phyloP scores from a whole-genome alignment of 2,113 vertebrate species.

The Heptranchias perlo region DNA sequence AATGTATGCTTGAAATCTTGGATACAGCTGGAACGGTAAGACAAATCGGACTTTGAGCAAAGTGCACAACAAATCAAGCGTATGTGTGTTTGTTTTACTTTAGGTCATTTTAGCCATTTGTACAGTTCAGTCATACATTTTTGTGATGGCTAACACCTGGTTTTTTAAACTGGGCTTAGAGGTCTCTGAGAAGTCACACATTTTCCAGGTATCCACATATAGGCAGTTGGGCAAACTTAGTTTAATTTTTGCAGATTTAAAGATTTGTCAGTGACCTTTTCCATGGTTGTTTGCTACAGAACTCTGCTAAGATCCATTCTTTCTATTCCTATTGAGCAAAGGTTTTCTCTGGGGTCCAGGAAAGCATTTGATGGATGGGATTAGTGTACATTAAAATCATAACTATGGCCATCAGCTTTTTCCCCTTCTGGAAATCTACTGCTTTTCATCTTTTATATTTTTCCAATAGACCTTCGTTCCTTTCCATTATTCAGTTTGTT shows the following conservation, averaged over 20 bases:
- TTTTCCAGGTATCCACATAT: too few relatives aligned
- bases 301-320: not conserved
- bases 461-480: not conserved
- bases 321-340: not conserved
- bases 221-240: not conserved
- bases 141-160: not conserved
- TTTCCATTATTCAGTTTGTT: not conserved
- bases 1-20: slow-evolving; percentile 81
- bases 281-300: not conserved
- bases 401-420: not conserved
- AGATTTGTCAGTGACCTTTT: not conserved
- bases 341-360: not conserved
- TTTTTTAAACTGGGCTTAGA: not conserved
- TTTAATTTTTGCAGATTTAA: not conserved
- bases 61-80: not conserved
- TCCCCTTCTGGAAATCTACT: not conserved
- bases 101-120: not conserved
- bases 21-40: slow-evolving; percentile 78
- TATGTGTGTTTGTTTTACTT: not conserved
- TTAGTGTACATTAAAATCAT: not conserved
- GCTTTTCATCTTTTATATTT: not conserved
- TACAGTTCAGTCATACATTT: not conserved
- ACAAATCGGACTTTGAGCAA: not conserved
- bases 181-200: not conserved
- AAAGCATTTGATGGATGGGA: not conserved